Conservation (phyloP, 2,113 vertebrate genomes). For the Fukomys damarensis region DNA sequence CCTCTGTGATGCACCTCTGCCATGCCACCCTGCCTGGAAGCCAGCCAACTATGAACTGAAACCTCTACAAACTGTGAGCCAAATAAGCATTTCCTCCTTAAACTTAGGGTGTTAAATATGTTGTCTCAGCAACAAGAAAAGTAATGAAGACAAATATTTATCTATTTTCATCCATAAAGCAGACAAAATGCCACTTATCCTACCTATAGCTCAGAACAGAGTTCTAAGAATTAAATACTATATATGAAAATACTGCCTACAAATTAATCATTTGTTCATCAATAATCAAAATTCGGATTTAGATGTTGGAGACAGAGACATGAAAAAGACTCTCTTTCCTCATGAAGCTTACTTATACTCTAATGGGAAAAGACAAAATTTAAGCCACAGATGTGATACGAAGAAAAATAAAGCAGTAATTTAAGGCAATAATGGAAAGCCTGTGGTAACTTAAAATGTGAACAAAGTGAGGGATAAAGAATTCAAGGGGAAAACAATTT, state of each 20-base stretch:
- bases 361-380: neutral
- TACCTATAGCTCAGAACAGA: neutral
- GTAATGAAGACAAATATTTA: neutral
- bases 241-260: neutral
- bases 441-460: neutral
- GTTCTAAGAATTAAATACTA: neutral
- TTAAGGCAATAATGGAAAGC: neutral
- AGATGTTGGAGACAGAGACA: neutral
- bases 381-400: neutral
- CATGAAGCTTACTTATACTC: slow-evolving; percentile 34
- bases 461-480: neutral
- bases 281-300: neutral
- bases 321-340: neutral
- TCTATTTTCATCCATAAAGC: neutral
- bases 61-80: neutral
- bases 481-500: neutral
- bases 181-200: neutral
- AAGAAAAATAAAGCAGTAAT: neutral
- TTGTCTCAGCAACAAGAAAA: neutral
- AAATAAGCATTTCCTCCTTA: neutral
- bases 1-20: neutral
- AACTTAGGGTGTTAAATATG: neutral
- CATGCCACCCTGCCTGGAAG: neutral
- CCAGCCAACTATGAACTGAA: neutral
- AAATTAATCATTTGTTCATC: slow-evolving; percentile 18